A percentile compares a stretch with the other conserved stretches of the same genome.
Evolutionary conservation across 2,888 invertebrate species (phyloP).

Genomic region (Dasysyrphus albostriatus): DNA sequence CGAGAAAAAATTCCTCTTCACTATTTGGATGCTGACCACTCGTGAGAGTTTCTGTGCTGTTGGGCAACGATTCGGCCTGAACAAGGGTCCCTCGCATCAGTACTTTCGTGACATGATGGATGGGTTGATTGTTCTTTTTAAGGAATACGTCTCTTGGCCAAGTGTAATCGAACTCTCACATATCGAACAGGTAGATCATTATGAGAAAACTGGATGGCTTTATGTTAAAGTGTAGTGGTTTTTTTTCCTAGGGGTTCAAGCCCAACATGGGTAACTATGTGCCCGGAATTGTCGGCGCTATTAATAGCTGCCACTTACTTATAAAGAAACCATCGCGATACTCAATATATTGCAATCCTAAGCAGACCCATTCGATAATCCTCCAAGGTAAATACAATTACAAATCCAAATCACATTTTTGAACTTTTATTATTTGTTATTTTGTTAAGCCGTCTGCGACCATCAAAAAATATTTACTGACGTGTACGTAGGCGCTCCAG

Average conservation of each 20-base stretch:
- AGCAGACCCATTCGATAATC: slow-evolving; percentile 47
- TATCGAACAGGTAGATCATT: slow-evolving; percentile 49
- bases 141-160: slow-evolving; percentile 57
- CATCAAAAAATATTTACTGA: slow-evolving; percentile 65
- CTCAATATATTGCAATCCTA: slow-evolving; percentile 58
- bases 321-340: slow-evolving; percentile 63
- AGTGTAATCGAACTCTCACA: slow-evolving; percentile 16
- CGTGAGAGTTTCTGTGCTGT: slow-evolving; percentile 54
- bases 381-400: slow-evolving; percentile 43
- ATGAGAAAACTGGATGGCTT: no score
- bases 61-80: slow-evolving; percentile 37
- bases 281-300: slow-evolving; percentile 59
- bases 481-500: slow-evolving; percentile 57
- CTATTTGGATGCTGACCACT: slow-evolving; percentile 54
- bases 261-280: slow-evolving; percentile 37
- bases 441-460: slow-evolving; percentile 50
- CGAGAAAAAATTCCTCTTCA: slow-evolving; percentile 57
- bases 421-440: not conserved
- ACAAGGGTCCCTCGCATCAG: slow-evolving; percentile 53
- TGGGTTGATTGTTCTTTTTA: slow-evolving; percentile 42
- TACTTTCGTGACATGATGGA: slow-evolving; percentile 60
- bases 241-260: slow-evolving; percentile 48
- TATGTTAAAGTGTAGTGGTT: not conserved
- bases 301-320: slow-evolving; percentile 59
- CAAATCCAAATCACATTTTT: not conserved